Conservation (phyloP, 2,797 vertebrate genomes). For the Clarias fuscus region DNA sequence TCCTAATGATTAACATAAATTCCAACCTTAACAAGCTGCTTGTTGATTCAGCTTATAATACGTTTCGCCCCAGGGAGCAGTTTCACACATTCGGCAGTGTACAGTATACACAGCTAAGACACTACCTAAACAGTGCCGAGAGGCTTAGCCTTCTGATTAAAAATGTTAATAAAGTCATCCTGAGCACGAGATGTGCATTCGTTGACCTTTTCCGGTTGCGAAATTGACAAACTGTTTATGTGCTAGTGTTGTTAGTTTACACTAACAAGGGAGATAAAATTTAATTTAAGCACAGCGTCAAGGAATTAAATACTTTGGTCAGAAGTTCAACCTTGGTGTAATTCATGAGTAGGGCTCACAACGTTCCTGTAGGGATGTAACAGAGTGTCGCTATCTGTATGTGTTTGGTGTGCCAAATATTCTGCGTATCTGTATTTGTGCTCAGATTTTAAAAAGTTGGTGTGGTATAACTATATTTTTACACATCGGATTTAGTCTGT, state of each 20-base stretch:
- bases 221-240: background rate
- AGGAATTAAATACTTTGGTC: background rate
- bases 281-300: background rate
- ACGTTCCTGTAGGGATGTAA: background rate
- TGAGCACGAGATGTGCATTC: slow-evolving; percentile 11
- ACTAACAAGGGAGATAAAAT: background rate
- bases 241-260: background rate
- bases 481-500: no score
- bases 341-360: background rate
- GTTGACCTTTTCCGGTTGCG: slow-evolving; percentile 11
- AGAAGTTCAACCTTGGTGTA: background rate
- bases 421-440: background rate
- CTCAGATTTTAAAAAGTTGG: background rate
- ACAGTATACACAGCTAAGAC: background rate
- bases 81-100: background rate
- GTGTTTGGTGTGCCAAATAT: background rate
- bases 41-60: background rate
- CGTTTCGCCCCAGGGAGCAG: background rate
- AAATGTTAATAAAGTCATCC: slow-evolving; percentile 23
- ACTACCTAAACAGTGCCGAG: background rate
- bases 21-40: background rate
- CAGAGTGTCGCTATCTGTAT: background rate
- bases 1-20: slow-evolving; percentile 21
- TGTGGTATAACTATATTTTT: no score
- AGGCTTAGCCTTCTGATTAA: background rate